phyloP scores from a whole-genome alignment of 2,113 vertebrate genomes.

The Sceloporus undulatus region DNA sequence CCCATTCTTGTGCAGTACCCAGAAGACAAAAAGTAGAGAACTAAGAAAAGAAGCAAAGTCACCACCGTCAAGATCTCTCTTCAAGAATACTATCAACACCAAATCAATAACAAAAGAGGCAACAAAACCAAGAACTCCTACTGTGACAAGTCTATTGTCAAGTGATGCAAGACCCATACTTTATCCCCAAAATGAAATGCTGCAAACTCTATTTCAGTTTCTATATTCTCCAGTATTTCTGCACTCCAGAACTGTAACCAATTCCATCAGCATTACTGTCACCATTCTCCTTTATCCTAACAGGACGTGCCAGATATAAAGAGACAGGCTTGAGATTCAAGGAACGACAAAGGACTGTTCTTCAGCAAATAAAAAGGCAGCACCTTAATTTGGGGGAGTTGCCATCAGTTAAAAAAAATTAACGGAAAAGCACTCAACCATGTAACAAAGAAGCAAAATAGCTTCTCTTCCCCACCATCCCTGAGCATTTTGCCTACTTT shows the following conservation, averaged over 20 bases:
- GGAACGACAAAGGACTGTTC: not conserved
- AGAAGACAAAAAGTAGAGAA: not conserved
- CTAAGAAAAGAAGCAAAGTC: not conserved
- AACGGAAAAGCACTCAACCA: not conserved
- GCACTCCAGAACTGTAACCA: not conserved
- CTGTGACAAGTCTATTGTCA: not conserved
- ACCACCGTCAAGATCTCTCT: not conserved
- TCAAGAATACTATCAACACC: not conserved
- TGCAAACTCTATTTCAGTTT: not conserved
- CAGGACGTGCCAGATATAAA: not conserved
- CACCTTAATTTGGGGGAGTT: not conserved
- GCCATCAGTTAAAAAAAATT: not conserved
- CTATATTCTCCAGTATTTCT: not conserved
- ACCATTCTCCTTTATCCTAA: not conserved
- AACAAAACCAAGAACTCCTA: not conserved
- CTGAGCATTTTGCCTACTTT: slow-evolving; percentile 13
- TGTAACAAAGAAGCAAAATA: not conserved
- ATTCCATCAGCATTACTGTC: not conserved
- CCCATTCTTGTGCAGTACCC: not conserved
- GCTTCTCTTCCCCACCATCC: not conserved
- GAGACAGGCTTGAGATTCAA: not conserved
- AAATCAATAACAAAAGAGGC: not conserved
- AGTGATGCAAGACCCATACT: not conserved
- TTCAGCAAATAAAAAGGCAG: not conserved
- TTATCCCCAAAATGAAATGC: not conserved